Conservation (phyloP, 2,888 invertebrate species). For the Eristalis tenax region DNA sequence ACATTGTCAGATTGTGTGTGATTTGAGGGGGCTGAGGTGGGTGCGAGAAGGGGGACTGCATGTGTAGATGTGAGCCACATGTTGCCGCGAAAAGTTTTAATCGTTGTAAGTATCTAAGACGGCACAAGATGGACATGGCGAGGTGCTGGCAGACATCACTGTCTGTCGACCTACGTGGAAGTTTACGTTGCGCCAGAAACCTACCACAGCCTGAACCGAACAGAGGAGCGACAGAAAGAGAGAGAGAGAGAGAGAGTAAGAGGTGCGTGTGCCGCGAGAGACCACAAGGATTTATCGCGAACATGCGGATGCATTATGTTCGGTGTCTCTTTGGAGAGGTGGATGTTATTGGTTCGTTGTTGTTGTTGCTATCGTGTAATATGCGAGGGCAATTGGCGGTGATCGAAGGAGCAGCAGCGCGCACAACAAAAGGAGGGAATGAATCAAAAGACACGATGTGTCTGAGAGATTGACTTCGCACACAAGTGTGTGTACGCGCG, state of each 20-base stretch:
- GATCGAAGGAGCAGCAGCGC: constrained; percentile 37
- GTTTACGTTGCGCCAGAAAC: constrained; percentile 56
- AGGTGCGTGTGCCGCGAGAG: constrained; percentile 33
- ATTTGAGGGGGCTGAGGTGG: not conserved
- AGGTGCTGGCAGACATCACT: constrained; percentile 63
- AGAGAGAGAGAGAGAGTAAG: not conserved
- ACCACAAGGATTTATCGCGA: constrained; percentile 68
- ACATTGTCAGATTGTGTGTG: not conserved
- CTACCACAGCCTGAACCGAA: constrained; percentile 40
- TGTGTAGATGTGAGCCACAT: constrained; percentile 26
- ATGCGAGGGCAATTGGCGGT: constrained; percentile 65
- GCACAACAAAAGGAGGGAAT: constrained; percentile 6
- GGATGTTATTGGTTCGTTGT: constrained; percentile 52
- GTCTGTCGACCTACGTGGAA: constrained; percentile 69
- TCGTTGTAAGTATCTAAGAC: constrained; percentile 68
- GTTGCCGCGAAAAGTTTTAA: constrained; percentile 57
- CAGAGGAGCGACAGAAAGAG: not conserved
- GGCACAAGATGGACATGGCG: constrained; percentile 65
- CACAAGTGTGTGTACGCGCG: not conserved
- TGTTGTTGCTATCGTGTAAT: constrained; percentile 67
- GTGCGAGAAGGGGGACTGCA: not conserved
- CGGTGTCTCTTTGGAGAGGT: constrained; percentile 57
- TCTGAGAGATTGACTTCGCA: constrained; percentile 15
- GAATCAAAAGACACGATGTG: constrained; percentile 17
- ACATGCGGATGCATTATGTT: constrained; percentile 70